Conservation (phyloP, 2,113 vertebrate genomes). For the Falcunculus frontatus region DNA sequence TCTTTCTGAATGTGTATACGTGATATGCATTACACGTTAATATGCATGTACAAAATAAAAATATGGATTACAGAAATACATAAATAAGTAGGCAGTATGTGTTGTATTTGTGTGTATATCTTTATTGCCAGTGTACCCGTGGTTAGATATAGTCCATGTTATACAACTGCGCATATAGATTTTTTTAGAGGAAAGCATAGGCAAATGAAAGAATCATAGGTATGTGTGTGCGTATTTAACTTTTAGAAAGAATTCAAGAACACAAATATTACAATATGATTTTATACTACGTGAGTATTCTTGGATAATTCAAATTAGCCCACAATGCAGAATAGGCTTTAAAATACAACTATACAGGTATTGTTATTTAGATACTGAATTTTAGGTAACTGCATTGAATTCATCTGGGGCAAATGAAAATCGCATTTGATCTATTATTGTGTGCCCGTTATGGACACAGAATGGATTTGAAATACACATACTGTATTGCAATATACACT, state of each 20-base stretch:
- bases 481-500: background rate
- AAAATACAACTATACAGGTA: background rate
- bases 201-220: background rate
- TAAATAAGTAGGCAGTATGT: background rate
- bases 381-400: background rate
- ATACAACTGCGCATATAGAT: background rate
- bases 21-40: background rate
- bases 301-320: background rate
- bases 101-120: too few species aligned
- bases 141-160: background rate
- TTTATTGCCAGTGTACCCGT: background rate
- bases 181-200: background rate
- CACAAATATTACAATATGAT: background rate
- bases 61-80: background rate
- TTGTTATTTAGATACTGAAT: background rate
- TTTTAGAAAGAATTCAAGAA: background rate
- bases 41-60: background rate
- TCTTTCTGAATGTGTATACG: background rate
- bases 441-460: background rate
- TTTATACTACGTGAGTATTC: background rate
- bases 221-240: background rate
- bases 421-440: background rate
- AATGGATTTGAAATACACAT: background rate
- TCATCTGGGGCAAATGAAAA: background rate
- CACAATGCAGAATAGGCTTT: background rate